Evolutionary conservation across 2,113 vertebrate genomes (phyloP), one percentile per base, ranked within the genome.

Genomic region (Heteronetta atricapilla): DNA sequence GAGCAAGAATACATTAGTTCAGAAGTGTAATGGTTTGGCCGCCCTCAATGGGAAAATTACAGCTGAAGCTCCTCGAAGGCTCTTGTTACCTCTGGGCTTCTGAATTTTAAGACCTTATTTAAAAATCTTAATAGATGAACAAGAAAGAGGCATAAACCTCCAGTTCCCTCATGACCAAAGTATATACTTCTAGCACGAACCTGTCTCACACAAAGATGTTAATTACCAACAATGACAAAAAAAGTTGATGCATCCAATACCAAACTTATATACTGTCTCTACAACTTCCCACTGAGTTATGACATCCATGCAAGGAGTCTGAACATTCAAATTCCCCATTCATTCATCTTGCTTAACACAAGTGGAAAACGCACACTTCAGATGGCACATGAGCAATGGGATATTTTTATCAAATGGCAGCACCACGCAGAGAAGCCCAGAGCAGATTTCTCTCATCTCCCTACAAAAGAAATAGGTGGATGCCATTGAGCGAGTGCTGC

Each of bases 331-430:
- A 75, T 13, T 75, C 36, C 38, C 11, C 69, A 73, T 29, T 38
- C 69, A 73, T 29, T 38, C 62, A 73, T 29, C 58, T 89, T 70
- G 14, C 29, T 25, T 26, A 75, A 50, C 6, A 67, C 26, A 79
- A 70, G 42, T 12, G 63, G 81, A 87, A 77, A 93, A 63, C 13
- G 46, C 0, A 38, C 13, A 16, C 33, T 93, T 73, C 81, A 82
- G 77, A 63, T 0, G 0, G 62, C 90, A 87, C 62, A 79, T 0
- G 6, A 46, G 40, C 4, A 15, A 69, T 21, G 52, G 7, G 69
- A 40, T 21, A n/a, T 64, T 95, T 79, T 82, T 52, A 79, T 69
- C 70, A 76, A 90, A 77, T 52, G 89, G 86, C 90, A 95, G 93
- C 93, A 86, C 77, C 77, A 89, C 0, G 4, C 81, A 38, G 93